Percentiles rank a stretch among this genome's conserved stretches.
Evolutionary conservation across 2,888 invertebrate species (phyloP).

Genomic region (Fissipunctia ypsillon): DNA sequence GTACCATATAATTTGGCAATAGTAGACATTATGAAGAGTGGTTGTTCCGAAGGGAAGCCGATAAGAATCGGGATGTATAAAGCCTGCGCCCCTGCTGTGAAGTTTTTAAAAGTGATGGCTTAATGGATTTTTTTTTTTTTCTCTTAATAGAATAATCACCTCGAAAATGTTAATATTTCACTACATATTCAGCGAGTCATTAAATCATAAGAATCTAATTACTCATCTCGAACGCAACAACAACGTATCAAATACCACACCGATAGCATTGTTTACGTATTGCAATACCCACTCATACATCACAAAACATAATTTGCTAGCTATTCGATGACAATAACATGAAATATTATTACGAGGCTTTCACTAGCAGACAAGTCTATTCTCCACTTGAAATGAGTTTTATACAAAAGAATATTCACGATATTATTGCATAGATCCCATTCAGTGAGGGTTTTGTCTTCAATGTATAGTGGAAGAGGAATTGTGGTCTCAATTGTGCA

Average conservation of each 20-base stretch:
- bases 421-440: slow-evolving; percentile 69
- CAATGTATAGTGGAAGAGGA: slow-evolving; percentile 57
- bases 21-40: too few species aligned
- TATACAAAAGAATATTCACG: slow-evolving; percentile 69
- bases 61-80: too few species aligned
- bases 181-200: neutral
- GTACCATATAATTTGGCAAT: too few species aligned
- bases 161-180: neutral
- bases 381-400: slow-evolving; percentile 70
- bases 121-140: too few species aligned
- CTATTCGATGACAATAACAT: slow-evolving; percentile 50
- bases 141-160: too few species aligned
- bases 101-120: too few species aligned
- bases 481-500: slow-evolving; percentile 42
- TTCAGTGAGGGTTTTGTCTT: slow-evolving; percentile 71
- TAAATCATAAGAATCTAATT: neutral
- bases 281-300: slow-evolving; percentile 17
- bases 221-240: neutral
- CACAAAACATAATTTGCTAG: slow-evolving; percentile 27
- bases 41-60: too few species aligned
- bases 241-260: neutral
- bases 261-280: slow-evolving; percentile 27
- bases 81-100: too few species aligned
- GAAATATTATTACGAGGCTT: slow-evolving; percentile 59
- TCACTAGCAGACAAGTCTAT: slow-evolving; percentile 59